A percentile compares a stretch with the other conserved stretches of the same genome.
Conservation (phyloP, 2,888 invertebrate species). For the Phytoseiulus persimilis region DNA sequence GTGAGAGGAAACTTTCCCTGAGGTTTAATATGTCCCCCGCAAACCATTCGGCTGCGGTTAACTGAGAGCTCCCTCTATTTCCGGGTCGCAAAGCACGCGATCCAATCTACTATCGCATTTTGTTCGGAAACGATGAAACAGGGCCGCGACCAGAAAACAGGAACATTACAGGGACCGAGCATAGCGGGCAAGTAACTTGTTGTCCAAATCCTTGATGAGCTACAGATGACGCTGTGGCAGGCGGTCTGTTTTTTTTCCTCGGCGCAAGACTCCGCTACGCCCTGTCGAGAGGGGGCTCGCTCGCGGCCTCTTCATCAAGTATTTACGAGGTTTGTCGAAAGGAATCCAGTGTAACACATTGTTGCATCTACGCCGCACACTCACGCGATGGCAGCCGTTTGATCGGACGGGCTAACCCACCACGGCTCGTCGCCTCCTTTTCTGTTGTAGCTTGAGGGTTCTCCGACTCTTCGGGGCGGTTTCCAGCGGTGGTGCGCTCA, state of each 20-base stretch:
- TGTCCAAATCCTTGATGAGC: neutral
- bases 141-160: neutral
- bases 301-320: neutral
- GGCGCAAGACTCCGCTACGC: neutral
- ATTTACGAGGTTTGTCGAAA: neutral
- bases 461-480: too few relatives aligned
- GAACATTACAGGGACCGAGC: neutral
- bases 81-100: neutral
- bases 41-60: neutral
- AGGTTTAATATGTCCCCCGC: neutral
- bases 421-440: neutral
- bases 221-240: neutral
- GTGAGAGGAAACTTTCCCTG: neutral
- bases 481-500: too few relatives aligned
- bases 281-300: neutral
- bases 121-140: neutral
- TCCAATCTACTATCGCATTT: neutral
- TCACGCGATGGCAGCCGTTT: neutral
- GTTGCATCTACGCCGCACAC: neutral
- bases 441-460: neutral
- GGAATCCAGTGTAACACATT: neutral
- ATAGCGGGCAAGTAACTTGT: neutral
- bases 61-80: neutral
- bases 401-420: neutral
- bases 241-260: neutral